phyloP scores from a whole-genome alignment of 2,888 invertebrate genomes.

The Nematopogon swammerdamellus region DNA sequence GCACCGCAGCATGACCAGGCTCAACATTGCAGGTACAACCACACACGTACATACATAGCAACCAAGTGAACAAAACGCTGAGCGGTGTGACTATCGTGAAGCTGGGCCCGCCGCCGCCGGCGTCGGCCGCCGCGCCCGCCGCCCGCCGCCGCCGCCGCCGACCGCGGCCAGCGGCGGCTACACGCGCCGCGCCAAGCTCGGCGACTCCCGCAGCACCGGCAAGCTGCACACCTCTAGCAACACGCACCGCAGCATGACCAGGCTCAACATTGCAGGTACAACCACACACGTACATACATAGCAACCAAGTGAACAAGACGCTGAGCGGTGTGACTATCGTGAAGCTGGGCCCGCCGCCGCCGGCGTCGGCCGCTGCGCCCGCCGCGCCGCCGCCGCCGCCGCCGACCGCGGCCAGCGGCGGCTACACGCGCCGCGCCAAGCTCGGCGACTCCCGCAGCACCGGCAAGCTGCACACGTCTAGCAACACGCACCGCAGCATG shows the following conservation, averaged over 20 bases:
- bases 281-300: too few relatives aligned
- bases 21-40: conserved; percentile 69
- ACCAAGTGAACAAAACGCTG: conserved; percentile 67
- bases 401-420: conserved; percentile 16
- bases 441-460: conserved; percentile 74
- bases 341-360: conserved; percentile 56
- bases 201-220: conserved; percentile 74
- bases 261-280: conserved; percentile 69
- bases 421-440: conserved; percentile 62
- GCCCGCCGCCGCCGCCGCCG: conserved; percentile 13
- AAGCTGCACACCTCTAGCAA: conserved; percentile 72
- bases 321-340: conserved; percentile 78
- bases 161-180: conserved; percentile 33
- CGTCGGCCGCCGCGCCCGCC: conserved; percentile 9
- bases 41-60: too few relatives aligned
- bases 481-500: conserved; percentile 75
- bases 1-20: conserved; percentile 74
- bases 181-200: conserved; percentile 62
- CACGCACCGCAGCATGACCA: conserved; percentile 75
- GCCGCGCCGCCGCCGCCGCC: conserved; percentile 13
- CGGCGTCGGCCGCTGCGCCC: conserved; percentile 10
- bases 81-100: conserved; percentile 79
- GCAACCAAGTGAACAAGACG: conserved; percentile 65
- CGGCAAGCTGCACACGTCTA: conserved; percentile 66
- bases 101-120: conserved; percentile 45